Evolutionary conservation across 2,888 invertebrate genomes (phyloP), one percentile per base, ranked within the genome.

Genomic region (Agonopterix arenella): DNA sequence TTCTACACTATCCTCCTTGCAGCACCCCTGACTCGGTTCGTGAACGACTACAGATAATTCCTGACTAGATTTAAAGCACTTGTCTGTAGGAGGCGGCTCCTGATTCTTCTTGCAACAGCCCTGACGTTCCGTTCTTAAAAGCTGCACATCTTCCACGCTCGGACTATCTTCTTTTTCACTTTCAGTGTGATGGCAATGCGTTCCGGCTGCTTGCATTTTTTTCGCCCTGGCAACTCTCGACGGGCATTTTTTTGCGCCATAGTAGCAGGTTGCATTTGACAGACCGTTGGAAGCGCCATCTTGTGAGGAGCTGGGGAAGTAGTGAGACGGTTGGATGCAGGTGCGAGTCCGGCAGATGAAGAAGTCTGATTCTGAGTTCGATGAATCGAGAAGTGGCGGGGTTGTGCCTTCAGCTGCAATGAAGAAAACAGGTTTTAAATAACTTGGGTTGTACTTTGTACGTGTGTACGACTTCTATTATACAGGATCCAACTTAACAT

Each of bases 241-340:
- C 0, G 86, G 84, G 57, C 88, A 89, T 11, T 65, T 66, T 51
- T 80, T 81, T 1, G 88, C 81, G 42, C 88, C 88, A 57, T 79
- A 89, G 56, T 66, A 72, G 61, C 88, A 89, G 0, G 80, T 74
- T 45, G 76, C 66, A 60, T 57, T 58, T 4, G 58, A 47, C 4
- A 64, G 56, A 1, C 73, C 76, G 42, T 52, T 52, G 46, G 53
- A 50, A 16, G 64, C 59, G 52, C 66, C 69, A 36, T 70, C 76
- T 47, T 68, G 67, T 0, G 80, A 68, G 0, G 71, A 64, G 1
- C 84, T 78, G 9, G 76, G 78, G 70, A 82, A 84, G 66, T 88
- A 86, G 58, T 86, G 85, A 0, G 88, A 84, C 0, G 88, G 86
- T 51, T 84, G 85, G 38, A 85, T 80, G 69, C 88, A 88, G 40